A percentile compares a stretch with the other conserved stretches of the same genome.
Conservation (phyloP, 2,797 vertebrate species). For the Enteromius thamalakanensis region DNA sequence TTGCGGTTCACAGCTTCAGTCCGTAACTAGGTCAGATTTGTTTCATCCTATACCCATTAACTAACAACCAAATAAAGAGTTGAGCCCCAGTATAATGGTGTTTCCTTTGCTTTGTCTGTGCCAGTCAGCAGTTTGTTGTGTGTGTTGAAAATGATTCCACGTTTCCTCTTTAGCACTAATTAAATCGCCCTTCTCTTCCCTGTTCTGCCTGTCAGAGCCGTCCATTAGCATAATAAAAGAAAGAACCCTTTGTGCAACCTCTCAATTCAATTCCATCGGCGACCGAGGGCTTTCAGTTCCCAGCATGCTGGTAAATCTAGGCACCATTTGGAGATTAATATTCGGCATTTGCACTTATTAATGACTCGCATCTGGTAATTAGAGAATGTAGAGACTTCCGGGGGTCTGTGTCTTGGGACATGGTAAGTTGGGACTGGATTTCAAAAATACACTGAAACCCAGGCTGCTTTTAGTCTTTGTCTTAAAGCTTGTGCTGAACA, state of each 20-base stretch:
- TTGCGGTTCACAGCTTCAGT: slow-evolving; percentile 27
- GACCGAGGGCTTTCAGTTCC: slow-evolving; percentile 60
- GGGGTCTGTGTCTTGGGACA: not conserved
- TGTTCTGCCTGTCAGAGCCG: slow-evolving; percentile 64
- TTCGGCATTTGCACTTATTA: slow-evolving; percentile 59
- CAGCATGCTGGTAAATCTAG: slow-evolving; percentile 69
- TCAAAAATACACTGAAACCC: not conserved
- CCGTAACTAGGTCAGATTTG: slow-evolving; percentile 44
- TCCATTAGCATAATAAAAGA: slow-evolving; percentile 75
- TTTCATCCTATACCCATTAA: slow-evolving; percentile 20
- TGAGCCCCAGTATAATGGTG: slow-evolving; percentile 34
- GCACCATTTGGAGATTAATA: slow-evolving; percentile 73
- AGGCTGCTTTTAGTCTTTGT: not conserved
- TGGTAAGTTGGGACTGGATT: not conserved
- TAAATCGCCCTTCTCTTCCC: slow-evolving; percentile 61
- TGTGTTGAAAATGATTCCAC: slow-evolving; percentile 47
- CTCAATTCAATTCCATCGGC: slow-evolving; percentile 70
- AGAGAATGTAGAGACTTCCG: not conserved
- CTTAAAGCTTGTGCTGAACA: not conserved
- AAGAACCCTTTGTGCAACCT: slow-evolving; percentile 52
- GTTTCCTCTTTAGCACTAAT: slow-evolving; percentile 65
- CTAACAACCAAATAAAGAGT: slow-evolving; percentile 22
- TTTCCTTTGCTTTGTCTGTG: slow-evolving; percentile 36
- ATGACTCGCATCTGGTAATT: slow-evolving; percentile 49
- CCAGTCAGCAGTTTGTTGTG: slow-evolving; percentile 31